Percentiles rank a stretch among this genome's conserved stretches.
Conservation (phyloP, 1,140 invertebrate species). For the Diorhabda elongata region DNA sequence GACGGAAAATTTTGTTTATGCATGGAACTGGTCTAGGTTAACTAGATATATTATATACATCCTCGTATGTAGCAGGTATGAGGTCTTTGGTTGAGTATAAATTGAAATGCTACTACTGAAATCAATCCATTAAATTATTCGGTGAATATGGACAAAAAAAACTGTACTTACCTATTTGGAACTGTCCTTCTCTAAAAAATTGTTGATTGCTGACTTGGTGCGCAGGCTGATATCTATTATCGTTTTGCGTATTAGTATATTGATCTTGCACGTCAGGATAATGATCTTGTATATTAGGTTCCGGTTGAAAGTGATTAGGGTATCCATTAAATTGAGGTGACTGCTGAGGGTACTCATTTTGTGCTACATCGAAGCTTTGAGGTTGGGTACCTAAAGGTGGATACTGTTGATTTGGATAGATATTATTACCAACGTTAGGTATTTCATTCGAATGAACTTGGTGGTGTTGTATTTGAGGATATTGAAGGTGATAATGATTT, state of each 20-base stretch:
- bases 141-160: too few relatives aligned
- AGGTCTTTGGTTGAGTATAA: too few relatives aligned
- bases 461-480: constrained; percentile 26
- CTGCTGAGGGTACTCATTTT: not conserved
- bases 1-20: too few relatives aligned
- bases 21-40: too few relatives aligned
- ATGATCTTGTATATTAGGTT: not conserved
- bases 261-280: not conserved
- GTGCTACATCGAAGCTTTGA: not conserved
- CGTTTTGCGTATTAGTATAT: not conserved
- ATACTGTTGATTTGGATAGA: not conserved
- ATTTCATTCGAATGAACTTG: constrained; percentile 17
- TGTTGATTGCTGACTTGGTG: constrained; percentile 16
- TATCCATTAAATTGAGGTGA: not conserved
- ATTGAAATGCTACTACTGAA: too few relatives aligned
- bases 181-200: constrained; percentile 11
- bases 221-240: constrained; percentile 7
- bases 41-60: too few relatives aligned
- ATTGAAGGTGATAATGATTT: constrained; percentile 23
- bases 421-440: not conserved
- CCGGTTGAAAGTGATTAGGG: not conserved
- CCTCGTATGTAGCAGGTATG: too few relatives aligned
- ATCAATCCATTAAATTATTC: too few relatives aligned
- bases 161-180: constrained; percentile 8
- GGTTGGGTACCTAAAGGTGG: constrained; percentile 7